These are phyloP conservation scores for Calypte anna DNA, from an alignment of 2,113 vertebrate species.

Conservation along the genomic window DNA sequence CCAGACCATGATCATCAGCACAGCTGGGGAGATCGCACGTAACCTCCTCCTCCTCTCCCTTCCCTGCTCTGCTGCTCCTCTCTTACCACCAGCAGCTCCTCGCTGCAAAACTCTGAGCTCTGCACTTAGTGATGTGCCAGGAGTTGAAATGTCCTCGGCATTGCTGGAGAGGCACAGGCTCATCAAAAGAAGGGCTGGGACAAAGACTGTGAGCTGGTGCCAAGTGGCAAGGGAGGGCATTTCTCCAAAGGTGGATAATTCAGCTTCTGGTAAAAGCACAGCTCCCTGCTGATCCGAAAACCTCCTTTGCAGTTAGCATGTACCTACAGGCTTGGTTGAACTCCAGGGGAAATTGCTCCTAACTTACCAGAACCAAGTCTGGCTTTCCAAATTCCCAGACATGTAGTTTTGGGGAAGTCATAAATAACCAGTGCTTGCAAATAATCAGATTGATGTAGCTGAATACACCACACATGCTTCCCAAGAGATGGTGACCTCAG, in stretches of 20 bases:
- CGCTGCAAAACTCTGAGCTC: not conserved
- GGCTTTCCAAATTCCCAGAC: not conserved
- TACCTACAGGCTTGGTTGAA: not conserved
- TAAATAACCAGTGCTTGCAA: not conserved
- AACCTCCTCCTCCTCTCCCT: not conserved
- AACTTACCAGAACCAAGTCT: not conserved
- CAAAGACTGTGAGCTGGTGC: not conserved
- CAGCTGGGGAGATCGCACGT: conserved; percentile 87
- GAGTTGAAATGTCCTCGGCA: rapidly evolving
- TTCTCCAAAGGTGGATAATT: not conserved
- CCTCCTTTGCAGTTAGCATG: not conserved
- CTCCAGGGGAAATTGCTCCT: not conserved
- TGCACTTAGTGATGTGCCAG: not conserved
- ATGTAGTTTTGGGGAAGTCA: not conserved
- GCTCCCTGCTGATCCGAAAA: not conserved
- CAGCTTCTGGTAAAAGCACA: not conserved
- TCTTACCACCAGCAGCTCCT: not conserved
- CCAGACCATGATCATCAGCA: conserved; percentile 91
- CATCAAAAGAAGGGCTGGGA: not conserved
- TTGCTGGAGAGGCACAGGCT: not conserved
- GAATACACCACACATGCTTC: not conserved
- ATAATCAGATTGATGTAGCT: not conserved
- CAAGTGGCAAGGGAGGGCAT: not conserved
- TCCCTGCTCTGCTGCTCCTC: not conserved
- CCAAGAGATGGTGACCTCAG: not conserved